phyloP scores from a whole-genome alignment of 2,888 invertebrate species.

The Synergus umbraculus region DNA sequence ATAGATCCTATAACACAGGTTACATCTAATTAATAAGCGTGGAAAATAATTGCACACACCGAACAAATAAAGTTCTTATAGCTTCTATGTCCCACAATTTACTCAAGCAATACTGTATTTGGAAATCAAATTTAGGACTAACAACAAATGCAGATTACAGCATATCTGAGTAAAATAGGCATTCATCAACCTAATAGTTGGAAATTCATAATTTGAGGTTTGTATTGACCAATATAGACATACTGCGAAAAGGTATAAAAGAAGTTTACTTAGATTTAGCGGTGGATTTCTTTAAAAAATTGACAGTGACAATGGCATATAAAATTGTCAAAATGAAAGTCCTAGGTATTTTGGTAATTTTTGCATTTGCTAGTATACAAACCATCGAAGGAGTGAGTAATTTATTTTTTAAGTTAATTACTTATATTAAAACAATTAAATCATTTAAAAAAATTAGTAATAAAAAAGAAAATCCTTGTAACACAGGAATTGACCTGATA shows the following conservation, averaged over 20 bases:
- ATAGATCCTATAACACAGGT: too few species aligned
- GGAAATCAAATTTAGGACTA: background rate
- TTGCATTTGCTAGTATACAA: background rate
- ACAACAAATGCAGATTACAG: background rate
- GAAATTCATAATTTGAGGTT: background rate
- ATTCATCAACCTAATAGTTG: background rate
- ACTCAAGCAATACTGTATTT: background rate
- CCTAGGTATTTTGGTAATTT: background rate
- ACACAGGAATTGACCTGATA: too few species aligned
- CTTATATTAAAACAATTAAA: background rate
- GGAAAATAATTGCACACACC: background rate
- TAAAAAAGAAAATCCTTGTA: background rate
- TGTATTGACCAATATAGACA: background rate
- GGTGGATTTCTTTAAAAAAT: background rate
- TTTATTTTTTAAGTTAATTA: background rate
- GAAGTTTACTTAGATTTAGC: background rate
- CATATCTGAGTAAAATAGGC: background rate
- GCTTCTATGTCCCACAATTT: background rate
- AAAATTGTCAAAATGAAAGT: background rate
- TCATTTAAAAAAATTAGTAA: background rate
- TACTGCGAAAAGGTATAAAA: constrained; percentile 10
- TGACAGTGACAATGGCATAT: background rate
- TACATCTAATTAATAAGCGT: background rate
- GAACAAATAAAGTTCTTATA: background rate
- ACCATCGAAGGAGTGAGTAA: background rate